Percentiles rank a stretch among this genome's conserved stretches.
These are phyloP conservation scores for Coenonympha arcania DNA, from an alignment of 2,888 invertebrate genomes.

Conservation along the genomic window DNA sequence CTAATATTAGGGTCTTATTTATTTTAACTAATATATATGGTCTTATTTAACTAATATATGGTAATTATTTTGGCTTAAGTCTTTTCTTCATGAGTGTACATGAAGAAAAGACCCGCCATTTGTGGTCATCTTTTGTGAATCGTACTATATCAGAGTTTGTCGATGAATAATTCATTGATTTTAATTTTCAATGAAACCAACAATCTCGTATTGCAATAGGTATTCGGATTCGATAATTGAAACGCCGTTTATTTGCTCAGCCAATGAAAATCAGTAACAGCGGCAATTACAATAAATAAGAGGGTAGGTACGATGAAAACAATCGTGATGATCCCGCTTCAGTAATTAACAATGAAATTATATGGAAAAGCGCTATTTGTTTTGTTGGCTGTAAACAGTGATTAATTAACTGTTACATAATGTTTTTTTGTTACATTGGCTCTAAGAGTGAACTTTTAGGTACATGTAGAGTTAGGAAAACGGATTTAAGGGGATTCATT, in stretches of 20 bases:
- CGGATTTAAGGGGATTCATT: too few relatives aligned
- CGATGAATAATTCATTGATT: too few relatives aligned
- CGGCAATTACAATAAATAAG: neutral
- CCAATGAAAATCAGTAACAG: slow-evolving; percentile 5
- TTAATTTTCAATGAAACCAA: neutral
- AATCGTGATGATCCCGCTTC: neutral
- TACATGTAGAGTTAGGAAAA: too few relatives aligned
- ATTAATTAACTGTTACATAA: neutral
- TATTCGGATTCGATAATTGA: neutral
- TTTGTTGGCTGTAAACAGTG: neutral
- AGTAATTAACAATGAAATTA: slow-evolving; percentile 1
- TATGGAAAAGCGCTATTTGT: slow-evolving; percentile 2
- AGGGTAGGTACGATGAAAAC: neutral
- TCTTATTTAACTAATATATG: too few relatives aligned
- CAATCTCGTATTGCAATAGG: neutral
- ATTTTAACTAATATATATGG: too few relatives aligned
- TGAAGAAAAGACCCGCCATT: too few relatives aligned
- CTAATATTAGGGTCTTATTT: too few relatives aligned
- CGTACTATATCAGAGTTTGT: too few relatives aligned
- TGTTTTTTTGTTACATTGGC: neutral
- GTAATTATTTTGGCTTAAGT: too few relatives aligned
- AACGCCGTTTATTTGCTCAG: neutral
- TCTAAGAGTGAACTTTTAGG: too few relatives aligned
- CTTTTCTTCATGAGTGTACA: too few relatives aligned
- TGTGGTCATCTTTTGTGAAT: too few relatives aligned